Conservation (phyloP, 2,113 vertebrate genomes). For the Poeciliopsis occidentalis region DNA sequence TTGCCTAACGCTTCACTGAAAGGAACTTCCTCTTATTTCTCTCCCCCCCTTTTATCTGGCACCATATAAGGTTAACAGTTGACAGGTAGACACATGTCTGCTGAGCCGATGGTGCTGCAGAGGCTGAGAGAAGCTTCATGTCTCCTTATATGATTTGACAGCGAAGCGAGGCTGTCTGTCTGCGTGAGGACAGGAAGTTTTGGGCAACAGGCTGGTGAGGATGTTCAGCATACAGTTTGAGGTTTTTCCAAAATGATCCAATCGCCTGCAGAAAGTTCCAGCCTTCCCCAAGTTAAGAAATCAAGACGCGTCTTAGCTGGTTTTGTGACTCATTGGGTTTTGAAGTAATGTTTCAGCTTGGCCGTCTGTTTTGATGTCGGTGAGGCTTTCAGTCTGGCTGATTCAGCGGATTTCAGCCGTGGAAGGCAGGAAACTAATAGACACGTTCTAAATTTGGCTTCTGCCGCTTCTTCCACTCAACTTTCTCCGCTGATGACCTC, state of each 20-base stretch:
- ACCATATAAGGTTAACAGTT: conserved; percentile 72
- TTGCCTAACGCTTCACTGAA: conserved; percentile 20
- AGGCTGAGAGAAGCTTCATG: background rate
- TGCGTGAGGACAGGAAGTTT: conserved; percentile 37
- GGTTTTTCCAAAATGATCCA: conserved; percentile 31
- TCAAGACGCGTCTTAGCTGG: background rate
- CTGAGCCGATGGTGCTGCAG: background rate
- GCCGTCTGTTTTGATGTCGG: background rate
- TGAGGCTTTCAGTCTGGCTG: background rate
- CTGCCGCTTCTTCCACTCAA: background rate
- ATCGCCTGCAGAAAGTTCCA: background rate
- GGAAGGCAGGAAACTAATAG: conserved; percentile 20
- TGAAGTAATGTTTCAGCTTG: background rate
- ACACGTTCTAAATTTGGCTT: conserved; percentile 37
- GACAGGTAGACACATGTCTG: conserved; percentile 40
- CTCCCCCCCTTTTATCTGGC: conserved; percentile 1
- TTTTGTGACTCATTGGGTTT: background rate
- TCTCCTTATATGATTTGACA: conserved; percentile 16
- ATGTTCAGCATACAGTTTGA: conserved; percentile 18
- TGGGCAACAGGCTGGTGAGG: conserved; percentile 13
- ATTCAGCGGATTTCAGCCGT: background rate
- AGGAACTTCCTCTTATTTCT: conserved; percentile 59
- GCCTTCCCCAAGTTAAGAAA: conserved; percentile 11
- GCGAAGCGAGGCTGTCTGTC: conserved; percentile 32
- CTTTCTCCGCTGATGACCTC: background rate